Evolutionary conservation across 2,888 invertebrate species (phyloP).

Genomic region (Palloptera scutellata): DNA sequence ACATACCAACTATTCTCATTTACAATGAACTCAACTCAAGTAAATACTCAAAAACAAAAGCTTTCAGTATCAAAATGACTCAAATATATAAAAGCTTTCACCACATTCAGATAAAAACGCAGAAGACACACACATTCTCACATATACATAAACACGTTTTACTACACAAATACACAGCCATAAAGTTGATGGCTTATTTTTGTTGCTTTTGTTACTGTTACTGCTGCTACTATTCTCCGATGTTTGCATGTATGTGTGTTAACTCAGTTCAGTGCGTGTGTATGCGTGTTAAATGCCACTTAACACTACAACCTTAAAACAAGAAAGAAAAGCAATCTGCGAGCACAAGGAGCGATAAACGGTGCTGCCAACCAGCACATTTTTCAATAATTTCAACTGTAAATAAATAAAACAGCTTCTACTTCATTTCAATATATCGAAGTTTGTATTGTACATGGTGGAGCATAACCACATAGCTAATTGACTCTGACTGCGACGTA

Average conservation of each 20-base stretch:
- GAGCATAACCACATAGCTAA: background rate
- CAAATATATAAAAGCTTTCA: background rate
- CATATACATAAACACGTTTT: background rate
- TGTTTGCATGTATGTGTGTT: constrained; percentile 25
- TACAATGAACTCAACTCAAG: background rate
- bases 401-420: constrained; percentile 10
- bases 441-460: background rate
- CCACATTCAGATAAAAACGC: background rate
- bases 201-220: constrained; percentile 20
- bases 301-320: constrained; percentile 17
- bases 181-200: background rate
- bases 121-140: too few relatives aligned
- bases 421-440: background rate
- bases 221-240: constrained; percentile 1
- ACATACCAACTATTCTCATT: too few relatives aligned
- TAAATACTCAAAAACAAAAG: constrained; percentile 1
- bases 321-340: background rate
- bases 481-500: background rate
- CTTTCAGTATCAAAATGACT: constrained; percentile 3
- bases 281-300: constrained; percentile 33
- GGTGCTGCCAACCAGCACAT: background rate
- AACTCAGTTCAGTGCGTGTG: constrained; percentile 2
- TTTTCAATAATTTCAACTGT: background rate
- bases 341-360: constrained; percentile 1
- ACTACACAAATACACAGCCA: background rate